Evolutionary conservation across 2,797 vertebrate species (phyloP).

Genomic region (Petrocephalus schoutedeni): DNA sequence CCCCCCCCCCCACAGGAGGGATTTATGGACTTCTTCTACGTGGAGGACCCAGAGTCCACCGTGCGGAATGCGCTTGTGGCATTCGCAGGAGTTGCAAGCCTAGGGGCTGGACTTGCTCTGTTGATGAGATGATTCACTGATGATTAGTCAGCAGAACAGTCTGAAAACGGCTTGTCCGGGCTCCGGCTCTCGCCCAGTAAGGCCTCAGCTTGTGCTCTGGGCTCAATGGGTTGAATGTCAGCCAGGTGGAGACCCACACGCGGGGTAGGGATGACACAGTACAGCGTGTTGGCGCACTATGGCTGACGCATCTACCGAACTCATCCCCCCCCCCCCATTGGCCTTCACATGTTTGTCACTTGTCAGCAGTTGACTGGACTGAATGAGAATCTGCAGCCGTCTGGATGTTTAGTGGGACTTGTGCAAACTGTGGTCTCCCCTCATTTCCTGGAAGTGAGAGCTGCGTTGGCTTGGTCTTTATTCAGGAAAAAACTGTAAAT

Average conservation of each 20-base stretch:
- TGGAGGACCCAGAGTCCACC: slow-evolving; percentile 73
- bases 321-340: not conserved
- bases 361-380: not conserved
- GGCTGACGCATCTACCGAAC: too few species aligned
- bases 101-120: slow-evolving; percentile 78
- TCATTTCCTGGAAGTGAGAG: not conserved
- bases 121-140: slow-evolving; percentile 71
- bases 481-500: not conserved
- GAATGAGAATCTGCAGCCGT: not conserved
- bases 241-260: not conserved
- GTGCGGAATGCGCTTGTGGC: slow-evolving; percentile 78
- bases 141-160: slow-evolving; percentile 50
- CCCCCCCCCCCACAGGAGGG: slow-evolving; percentile 66
- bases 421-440: not conserved
- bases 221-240: not conserved
- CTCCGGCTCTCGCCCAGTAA: not conserved
- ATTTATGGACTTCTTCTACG: slow-evolving; percentile 83
- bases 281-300: not conserved
- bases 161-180: not conserved
- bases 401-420: not conserved
- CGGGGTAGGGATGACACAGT: not conserved
- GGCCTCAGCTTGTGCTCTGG: not conserved
- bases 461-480: not conserved
- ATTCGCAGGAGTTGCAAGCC: slow-evolving; percentile 75
- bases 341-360: not conserved